Base-by-base conservation (phyloP, 2,888 invertebrate species). In the Andrena bucephala region DNA sequence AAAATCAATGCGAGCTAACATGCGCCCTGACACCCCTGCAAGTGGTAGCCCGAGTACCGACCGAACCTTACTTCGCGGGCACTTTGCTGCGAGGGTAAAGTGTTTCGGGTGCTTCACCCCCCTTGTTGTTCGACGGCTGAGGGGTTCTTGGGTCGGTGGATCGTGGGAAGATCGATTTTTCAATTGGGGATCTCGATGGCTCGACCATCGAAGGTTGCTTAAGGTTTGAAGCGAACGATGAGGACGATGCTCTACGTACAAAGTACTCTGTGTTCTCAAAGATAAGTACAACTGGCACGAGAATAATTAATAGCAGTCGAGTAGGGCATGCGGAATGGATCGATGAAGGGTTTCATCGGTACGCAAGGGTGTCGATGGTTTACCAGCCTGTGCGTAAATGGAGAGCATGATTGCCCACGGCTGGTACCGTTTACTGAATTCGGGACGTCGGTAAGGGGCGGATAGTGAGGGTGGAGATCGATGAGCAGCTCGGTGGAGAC, bases 1-100 rank as follows among this genome's bases (percentile, higher is more conserved):
- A 91, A 90, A 92, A 91, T 92, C 91, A 90, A 91, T 92, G 91
- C 83, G 85, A 85, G 80, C 80, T 78, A 89, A 91, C 92, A 91
- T 91, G 92, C 92, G 92, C 91, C 83, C 88, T 89, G 89, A 89
- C 85, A 83, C 72, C 73, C 33, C 54, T 72, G 48, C 69, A 73
- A 73, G 20, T 20, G 20, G 20, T 20, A 20, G 68, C 48, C n/a
- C 8, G 60, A 42, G 24, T 84, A 88, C 86, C 88, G 84, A 85
- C 85, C 29, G 78, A 77, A 78, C 29, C 57, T 65, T 31, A 52
- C 52, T 52, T 62, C 29, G 2, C 8, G 29, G 5, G 2, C 10
- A 8, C 74, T 48, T 13, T 50, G 1, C 66, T 50, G 10, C 13
- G n/a, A 1, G 62, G 80, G 59, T 74, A 70, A 54, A 33, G 10